A percentile compares a stretch with the other conserved stretches of the same genome.
phyloP scores from a whole-genome alignment of 2,113 vertebrate genomes.

The Tyrannus savana region DNA sequence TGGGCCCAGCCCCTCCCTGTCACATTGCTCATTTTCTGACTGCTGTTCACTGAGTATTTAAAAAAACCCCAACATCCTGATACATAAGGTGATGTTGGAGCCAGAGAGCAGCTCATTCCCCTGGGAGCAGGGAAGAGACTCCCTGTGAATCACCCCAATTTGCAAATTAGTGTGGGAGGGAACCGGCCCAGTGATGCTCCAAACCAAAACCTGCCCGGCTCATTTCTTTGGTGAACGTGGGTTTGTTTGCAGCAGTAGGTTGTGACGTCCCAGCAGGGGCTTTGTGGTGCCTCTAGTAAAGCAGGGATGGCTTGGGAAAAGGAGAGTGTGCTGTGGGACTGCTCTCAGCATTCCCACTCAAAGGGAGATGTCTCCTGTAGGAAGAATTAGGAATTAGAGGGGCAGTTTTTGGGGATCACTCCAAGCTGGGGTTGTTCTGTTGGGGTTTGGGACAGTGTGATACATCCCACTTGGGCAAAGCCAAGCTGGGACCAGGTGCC shows the following conservation, averaged over 20 bases:
- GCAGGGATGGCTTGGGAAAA: background rate
- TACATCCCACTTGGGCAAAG: background rate
- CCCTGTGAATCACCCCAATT: background rate
- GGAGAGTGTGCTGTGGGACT: background rate
- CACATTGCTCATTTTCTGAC: background rate
- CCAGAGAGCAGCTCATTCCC: background rate
- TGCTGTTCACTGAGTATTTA: background rate
- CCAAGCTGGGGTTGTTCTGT: background rate
- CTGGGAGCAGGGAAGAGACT: background rate
- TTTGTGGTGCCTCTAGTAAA: background rate
- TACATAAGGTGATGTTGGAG: background rate
- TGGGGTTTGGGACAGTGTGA: no score
- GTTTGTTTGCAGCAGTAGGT: background rate
- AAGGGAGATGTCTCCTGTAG: background rate
- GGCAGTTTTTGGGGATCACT: background rate
- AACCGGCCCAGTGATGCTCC: background rate
- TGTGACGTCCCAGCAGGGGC: background rate
- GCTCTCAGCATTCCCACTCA: background rate
- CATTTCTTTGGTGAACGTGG: background rate
- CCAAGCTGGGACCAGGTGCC: background rate
- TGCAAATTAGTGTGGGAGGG: background rate
- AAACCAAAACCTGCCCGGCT: background rate
- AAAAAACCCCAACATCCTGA: background rate
- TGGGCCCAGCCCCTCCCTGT: background rate
- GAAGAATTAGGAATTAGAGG: background rate